Conservation (phyloP, 2,113 vertebrate genomes). For the Salvelinus fontinalis region DNA sequence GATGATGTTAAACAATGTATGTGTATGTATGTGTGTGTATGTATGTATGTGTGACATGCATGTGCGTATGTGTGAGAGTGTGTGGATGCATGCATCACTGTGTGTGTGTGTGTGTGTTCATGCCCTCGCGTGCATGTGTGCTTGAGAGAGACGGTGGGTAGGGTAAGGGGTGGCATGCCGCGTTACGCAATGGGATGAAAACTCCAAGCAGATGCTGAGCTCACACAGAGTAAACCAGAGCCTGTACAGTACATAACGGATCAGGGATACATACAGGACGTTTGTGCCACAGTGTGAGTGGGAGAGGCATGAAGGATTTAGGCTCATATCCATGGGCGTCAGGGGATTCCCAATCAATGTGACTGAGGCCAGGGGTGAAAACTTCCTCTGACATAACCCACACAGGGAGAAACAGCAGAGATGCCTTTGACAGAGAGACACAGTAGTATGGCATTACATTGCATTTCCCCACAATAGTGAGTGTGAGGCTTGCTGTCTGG, state of each 20-base stretch:
- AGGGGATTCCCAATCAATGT: background rate
- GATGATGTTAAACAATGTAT: background rate
- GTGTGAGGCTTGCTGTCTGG: background rate
- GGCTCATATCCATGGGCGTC: background rate
- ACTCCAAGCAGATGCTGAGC: constrained; percentile 2
- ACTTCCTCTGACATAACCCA: background rate
- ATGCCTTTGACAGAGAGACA: background rate
- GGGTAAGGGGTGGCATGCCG: background rate
- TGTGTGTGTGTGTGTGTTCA: background rate
- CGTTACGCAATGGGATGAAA: background rate
- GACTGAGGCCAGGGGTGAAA: background rate
- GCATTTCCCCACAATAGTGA: background rate
- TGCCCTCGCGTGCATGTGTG: background rate
- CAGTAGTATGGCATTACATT: background rate
- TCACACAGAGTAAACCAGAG: constrained; percentile 11
- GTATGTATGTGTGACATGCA: background rate
- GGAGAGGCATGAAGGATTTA: background rate
- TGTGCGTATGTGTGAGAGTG: background rate
- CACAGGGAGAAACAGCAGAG: background rate
- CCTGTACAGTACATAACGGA: constrained; percentile 26
- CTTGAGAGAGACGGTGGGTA: background rate
- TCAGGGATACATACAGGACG: background rate
- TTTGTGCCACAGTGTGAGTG: background rate
- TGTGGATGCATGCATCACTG: background rate
- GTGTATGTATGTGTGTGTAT: background rate